phyloP scores from a whole-genome alignment of 1,140 invertebrate genomes.

The Maniola jurtina region DNA sequence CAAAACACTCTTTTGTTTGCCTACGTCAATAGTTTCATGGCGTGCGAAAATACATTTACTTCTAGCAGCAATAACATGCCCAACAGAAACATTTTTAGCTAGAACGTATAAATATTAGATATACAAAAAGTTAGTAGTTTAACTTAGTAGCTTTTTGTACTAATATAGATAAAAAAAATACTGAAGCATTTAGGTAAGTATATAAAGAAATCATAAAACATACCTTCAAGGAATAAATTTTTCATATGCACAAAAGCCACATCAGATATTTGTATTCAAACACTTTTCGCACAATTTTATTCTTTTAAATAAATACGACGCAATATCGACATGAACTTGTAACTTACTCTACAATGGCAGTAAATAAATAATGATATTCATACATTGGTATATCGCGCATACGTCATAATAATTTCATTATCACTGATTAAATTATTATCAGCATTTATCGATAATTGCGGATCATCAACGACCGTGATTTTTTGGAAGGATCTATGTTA shows the following conservation, averaged over 20 bases:
- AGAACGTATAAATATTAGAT: no score
- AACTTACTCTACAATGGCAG: slow-evolving; percentile 18
- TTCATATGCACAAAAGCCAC: background rate
- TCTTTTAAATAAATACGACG: slow-evolving; percentile 3
- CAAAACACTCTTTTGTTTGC: no score
- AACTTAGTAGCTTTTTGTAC: no score
- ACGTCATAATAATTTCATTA: slow-evolving; percentile 31
- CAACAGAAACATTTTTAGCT: no score
- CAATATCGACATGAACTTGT: slow-evolving; percentile 24
- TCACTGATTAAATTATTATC: slow-evolving; percentile 35
- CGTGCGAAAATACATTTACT: no score
- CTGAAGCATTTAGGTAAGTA: background rate
- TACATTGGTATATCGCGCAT: slow-evolving; percentile 33
- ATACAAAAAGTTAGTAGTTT: no score
- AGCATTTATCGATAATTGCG: slow-evolving; percentile 44
- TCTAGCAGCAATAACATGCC: no score
- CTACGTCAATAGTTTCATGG: no score
- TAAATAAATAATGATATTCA: slow-evolving; percentile 30
- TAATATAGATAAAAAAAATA: no score
- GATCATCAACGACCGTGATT: slow-evolving; percentile 52
- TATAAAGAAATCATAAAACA: background rate
- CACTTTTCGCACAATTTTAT: background rate
- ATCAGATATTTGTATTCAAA: background rate
- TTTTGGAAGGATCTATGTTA: slow-evolving; percentile 30
- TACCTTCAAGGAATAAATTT: background rate